Conservation (phyloP, 64 coral and sea anemone genomes). For the Montipora efflorescens region DNA sequence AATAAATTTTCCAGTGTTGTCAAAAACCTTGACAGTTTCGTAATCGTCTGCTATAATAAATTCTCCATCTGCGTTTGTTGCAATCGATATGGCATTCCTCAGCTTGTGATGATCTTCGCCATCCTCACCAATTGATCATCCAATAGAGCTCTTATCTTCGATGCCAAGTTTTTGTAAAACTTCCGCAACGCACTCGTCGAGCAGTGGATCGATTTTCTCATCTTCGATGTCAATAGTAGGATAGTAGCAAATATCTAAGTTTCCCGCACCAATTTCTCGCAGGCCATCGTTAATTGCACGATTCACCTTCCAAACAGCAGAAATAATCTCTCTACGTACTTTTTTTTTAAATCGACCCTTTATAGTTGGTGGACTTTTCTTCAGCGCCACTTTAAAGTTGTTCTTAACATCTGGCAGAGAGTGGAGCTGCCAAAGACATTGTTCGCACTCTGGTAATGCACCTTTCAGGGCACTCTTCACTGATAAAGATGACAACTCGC, state of each 20-base stretch:
- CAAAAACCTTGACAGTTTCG: not conserved
- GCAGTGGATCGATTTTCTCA: conserved; percentile 6
- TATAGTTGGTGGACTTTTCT: not conserved
- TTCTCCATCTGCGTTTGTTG: not conserved
- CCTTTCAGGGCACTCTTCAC: conserved; percentile 12
- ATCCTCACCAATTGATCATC: not conserved
- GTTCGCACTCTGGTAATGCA: conserved; percentile 22
- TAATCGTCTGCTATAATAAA: not conserved
- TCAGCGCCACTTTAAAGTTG: conserved; percentile 11
- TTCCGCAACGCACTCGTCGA: not conserved
- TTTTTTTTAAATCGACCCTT: not conserved
- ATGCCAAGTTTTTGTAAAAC: not conserved
- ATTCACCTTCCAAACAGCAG: conserved; percentile 29
- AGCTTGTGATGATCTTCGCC: not conserved
- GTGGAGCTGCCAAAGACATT: conserved; percentile 56
- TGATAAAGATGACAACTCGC: not conserved
- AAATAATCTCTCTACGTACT: conserved; percentile 23
- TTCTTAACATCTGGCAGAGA: conserved; percentile 26
- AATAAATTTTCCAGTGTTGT: conserved; percentile 37
- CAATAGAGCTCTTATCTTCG: not conserved
- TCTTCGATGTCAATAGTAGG: not conserved
- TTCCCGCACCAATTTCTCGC: not conserved
- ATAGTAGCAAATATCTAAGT: not conserved
- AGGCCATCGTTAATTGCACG: not conserved
- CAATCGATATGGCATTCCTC: too few relatives aligned